These are phyloP conservation scores for Clytia hemisphaerica DNA, from an alignment of 30 jellyfish, hydroid and myxozoan genomes.

Conservation along the genomic window DNA sequence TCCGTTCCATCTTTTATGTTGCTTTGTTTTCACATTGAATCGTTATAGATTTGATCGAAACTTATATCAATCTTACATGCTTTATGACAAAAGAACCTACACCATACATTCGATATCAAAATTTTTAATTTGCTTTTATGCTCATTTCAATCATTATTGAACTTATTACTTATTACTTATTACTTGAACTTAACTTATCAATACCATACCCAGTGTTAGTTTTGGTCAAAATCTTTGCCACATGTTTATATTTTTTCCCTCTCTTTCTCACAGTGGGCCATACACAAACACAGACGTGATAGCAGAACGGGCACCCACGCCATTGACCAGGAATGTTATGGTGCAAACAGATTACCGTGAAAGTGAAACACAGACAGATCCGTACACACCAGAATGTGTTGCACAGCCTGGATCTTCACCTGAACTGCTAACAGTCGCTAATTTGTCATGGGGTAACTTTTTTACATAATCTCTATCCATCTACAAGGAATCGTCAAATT, in stretches of 20 bases:
- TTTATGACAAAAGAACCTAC: too few species aligned
- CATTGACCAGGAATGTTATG: slow-evolving; percentile 64
- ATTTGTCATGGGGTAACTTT: slow-evolving; percentile 78
- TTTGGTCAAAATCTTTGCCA: too few species aligned
- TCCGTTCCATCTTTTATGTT: background rate
- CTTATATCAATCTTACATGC: too few species aligned
- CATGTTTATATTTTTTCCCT: too few species aligned
- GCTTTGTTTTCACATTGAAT: background rate
- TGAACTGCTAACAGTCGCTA: slow-evolving; percentile 85
- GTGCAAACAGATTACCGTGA: slow-evolving; percentile 95
- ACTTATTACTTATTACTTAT: too few species aligned
- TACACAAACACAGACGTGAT: slow-evolving; percentile 45
- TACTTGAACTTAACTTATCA: too few species aligned
- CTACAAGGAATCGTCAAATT: background rate
- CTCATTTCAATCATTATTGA: too few species aligned
- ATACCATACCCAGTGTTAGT: too few species aligned
- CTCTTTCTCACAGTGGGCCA: slow-evolving; percentile 37
- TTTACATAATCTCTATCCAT: background rate
- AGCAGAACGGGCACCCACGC: slow-evolving; percentile 68
- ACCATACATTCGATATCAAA: too few species aligned
- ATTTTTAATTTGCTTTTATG: too few species aligned
- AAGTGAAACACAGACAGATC: slow-evolving; percentile 95
- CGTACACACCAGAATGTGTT: slow-evolving; percentile 95
- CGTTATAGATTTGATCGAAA: background rate
- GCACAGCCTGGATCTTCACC: slow-evolving; percentile 93